phyloP scores from a whole-genome alignment of 2,797 vertebrate genomes.

The Luscinia megarhynchos region DNA sequence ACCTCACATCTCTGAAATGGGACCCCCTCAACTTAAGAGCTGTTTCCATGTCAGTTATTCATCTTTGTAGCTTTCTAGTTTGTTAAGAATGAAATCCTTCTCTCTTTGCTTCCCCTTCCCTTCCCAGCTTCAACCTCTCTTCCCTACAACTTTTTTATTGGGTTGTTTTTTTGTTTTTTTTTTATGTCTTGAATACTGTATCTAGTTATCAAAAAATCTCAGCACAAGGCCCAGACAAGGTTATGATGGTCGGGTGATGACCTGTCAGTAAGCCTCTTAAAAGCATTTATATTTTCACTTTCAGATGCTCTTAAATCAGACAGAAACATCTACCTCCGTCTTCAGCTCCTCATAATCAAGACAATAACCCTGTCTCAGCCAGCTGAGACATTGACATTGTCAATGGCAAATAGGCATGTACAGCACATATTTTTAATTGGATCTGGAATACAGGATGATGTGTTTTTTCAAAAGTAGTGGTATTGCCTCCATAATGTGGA shows the following conservation, averaged over 20 bases:
- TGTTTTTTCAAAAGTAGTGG: conserved; percentile 12
- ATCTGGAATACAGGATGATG: not conserved
- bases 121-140: conserved; percentile 27
- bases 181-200: not conserved
- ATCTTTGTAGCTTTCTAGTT: conserved; percentile 47
- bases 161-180: not conserved
- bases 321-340: not conserved
- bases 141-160: not conserved
- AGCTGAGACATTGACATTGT: not conserved
- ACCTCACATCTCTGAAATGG: not conserved
- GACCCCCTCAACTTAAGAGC: conserved; percentile 51
- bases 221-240: conserved; percentile 17
- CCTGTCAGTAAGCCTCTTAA: not conserved
- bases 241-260: conserved; percentile 33
- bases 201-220: conserved; percentile 43
- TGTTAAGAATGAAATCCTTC: conserved; percentile 50
- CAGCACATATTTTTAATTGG: conserved; percentile 36
- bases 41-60: conserved; percentile 43
- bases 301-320: conserved; percentile 32
- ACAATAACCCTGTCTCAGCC: not conserved
- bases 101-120: not conserved
- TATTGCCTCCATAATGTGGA: not conserved
- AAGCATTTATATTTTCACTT: conserved; percentile 12
- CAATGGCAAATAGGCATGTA: not conserved
- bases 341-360: not conserved